Base-by-base conservation (phyloP, 2,113 vertebrate genomes). In the Aegithalos caudatus region DNA sequence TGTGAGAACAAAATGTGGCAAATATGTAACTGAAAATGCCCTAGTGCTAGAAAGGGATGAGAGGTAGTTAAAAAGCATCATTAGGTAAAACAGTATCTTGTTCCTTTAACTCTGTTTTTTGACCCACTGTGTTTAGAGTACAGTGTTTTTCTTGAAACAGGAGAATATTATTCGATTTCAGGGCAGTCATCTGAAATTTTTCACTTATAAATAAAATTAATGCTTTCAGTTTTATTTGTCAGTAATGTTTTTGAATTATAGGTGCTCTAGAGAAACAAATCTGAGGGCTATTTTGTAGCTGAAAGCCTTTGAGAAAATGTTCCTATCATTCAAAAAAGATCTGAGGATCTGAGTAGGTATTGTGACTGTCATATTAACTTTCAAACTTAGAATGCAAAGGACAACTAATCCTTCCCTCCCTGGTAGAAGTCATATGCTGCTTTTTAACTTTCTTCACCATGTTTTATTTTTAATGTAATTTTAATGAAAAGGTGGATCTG, bases 401-500 rank as follows among this genome's bases (percentile, higher is more conserved):
- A 93, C 88, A 93, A 11, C 67, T 93, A 94, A 93, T 93, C 65
- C 69, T 78, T 92, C 57, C 56, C n/a, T 88, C 38, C 45, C 64
- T 88, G 57, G 72, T 67, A 74, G 81, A 67, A 92, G 51, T 90
- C 67, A 66, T 58, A 69, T 53, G 17, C 40, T 81, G 44, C 65
- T 83, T 95, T 92, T 92, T 64, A 79, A 79, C 78, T 95, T 95
- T 57, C 73, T 81, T 86, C n/a, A 25, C 50, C 17, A 4, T 2
- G 4, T 71, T 95, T 90, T 71, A 56, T 95, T 94, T 96, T 81
- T 88, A 90, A 88, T 90, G 53, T 90, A 86, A 90, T 93, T 93
- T 90, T 92, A 94, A 92, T 95, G 92, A 90, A 92, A 88, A 88
- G 37, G 24, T 93, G 53, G 25, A 76, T 94, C 67, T 86, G 53